Percentiles rank a stretch among this genome's conserved stretches.
These are phyloP conservation scores for Gymnosoma rotundatum DNA, from an alignment of 2,888 invertebrate genomes.

Conservation along the genomic window DNA sequence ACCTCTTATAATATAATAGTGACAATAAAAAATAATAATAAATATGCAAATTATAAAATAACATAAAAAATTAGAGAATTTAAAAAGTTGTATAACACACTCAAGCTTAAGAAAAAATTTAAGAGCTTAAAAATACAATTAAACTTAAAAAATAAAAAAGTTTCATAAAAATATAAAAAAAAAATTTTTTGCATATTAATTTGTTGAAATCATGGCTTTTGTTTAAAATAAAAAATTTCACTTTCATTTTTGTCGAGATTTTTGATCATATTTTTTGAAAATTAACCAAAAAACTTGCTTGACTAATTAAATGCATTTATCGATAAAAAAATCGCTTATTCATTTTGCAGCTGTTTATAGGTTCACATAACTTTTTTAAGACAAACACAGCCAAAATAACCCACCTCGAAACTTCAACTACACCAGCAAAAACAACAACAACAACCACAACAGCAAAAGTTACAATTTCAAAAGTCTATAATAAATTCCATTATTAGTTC, in stretches of 20 bases:
- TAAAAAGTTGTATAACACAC: not conserved
- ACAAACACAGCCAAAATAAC: conserved; percentile 49
- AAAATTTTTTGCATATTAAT: not conserved
- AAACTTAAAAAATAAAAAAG: not conserved
- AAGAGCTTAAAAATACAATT: not conserved
- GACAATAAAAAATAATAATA: conserved; percentile 24
- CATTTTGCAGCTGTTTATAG: conserved; percentile 65
- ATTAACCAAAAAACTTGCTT: conserved; percentile 28
- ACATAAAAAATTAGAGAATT: not conserved
- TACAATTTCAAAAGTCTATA: conserved; percentile 37
- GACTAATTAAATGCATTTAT: conserved; percentile 57
- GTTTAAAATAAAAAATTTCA: conserved; percentile 3
- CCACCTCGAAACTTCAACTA: conserved; percentile 44
- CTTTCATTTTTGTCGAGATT: conserved; percentile 35
- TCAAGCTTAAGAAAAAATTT: not conserved
- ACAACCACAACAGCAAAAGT: conserved; percentile 36
- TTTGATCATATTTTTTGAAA: conserved; percentile 37
- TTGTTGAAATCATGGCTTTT: not conserved
- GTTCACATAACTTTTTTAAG: conserved; percentile 58
- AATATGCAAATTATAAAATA: not conserved
- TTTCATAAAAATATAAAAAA: not conserved
- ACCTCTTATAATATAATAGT: conserved; percentile 10
- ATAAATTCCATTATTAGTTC: conserved; percentile 41
- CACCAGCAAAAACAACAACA: conserved; percentile 30
- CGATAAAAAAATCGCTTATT: conserved; percentile 24